Evolutionary conservation across 2,888 invertebrate species (phyloP), one percentile per base, ranked within the genome.

Genomic region (Hyposoter dolosus): DNA sequence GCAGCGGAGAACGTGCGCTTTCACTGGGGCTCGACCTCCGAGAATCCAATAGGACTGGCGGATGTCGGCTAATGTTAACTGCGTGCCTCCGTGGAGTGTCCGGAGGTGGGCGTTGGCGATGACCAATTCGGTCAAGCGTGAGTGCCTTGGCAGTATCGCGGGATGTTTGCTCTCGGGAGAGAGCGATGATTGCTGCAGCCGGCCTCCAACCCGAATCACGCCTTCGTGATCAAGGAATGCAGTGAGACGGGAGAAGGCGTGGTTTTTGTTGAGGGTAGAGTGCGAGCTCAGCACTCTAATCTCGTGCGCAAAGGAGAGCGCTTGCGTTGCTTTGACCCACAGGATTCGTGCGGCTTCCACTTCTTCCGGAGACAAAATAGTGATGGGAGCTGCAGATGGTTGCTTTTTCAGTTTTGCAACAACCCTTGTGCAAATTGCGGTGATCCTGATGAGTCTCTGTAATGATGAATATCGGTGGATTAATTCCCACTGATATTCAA

Each of bases 181-280:
- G 7, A 89, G 69, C 3, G 23, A 1, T 4, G 87, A 78, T 1
- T 82, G 4, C 0, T 69, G 1, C 1, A 90, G 72, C n/a, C 88
- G 66, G 0, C 87, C 87, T 15, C 88, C 87, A 17, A 89, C 84
- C 10, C 84, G 72, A 19, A 89, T 50, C 1, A 88, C 9, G 10
- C 85, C 88, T 7, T 69, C 23, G n/a, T 17, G 10, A 50, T 90
- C 88, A 9, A 89, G 10, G 32, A 84, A 89, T 0, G 90, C 79
- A 0, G 85, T 88, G 9, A 88, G 45, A 6, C 85, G 74, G 50
- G 32, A 40, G 19, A 88, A 60, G 1, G 83, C 60, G 23, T 82
- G 69, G 28, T 35, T 3, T 0, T 19, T 19, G 83, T 63, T 10
- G 35, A 84, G 60, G 10, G 69, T 43, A 17, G 45, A n/a, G 17